phyloP scores from a whole-genome alignment of 1,140 invertebrate genomes.

The Anoplophora glabripennis region DNA sequence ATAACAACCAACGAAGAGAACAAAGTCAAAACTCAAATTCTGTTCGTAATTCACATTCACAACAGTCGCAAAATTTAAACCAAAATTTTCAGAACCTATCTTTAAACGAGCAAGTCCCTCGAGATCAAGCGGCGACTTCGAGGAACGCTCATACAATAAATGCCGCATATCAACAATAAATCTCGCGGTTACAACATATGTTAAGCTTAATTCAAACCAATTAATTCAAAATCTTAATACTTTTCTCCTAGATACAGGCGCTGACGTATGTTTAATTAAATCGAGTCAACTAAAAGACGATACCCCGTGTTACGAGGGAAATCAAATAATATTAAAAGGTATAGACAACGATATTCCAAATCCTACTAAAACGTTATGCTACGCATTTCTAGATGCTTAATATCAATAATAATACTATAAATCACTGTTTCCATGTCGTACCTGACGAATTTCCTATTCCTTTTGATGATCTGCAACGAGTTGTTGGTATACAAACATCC shows the following conservation, averaged over 20 bases:
- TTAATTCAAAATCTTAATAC: not conserved
- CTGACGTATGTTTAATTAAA: not conserved
- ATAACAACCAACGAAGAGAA: not conserved
- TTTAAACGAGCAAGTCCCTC: not conserved
- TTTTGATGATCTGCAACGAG: too few species aligned
- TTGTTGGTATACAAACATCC: too few species aligned
- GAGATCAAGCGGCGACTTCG: not conserved
- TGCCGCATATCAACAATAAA: constrained; percentile 1
- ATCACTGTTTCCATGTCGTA: constrained; percentile 2
- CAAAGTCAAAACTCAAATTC: not conserved
- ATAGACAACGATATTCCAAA: not conserved
- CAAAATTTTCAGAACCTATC: not conserved
- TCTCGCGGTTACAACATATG: not conserved
- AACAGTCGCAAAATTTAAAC: too few species aligned
- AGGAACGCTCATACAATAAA: not conserved
- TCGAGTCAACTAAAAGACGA: not conserved
- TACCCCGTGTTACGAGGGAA: not conserved
- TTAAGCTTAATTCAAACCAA: not conserved
- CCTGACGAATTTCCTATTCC: not conserved
- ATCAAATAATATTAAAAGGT: not conserved
- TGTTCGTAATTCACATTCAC: not conserved
- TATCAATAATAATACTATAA: not conserved
- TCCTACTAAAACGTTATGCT: too few species aligned
- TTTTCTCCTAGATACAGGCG: constrained; percentile 2
- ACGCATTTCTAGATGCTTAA: not conserved